These are phyloP conservation scores for Drosophila busckii DNA, from an alignment of 1,140 invertebrate species.

Conservation along the genomic window DNA sequence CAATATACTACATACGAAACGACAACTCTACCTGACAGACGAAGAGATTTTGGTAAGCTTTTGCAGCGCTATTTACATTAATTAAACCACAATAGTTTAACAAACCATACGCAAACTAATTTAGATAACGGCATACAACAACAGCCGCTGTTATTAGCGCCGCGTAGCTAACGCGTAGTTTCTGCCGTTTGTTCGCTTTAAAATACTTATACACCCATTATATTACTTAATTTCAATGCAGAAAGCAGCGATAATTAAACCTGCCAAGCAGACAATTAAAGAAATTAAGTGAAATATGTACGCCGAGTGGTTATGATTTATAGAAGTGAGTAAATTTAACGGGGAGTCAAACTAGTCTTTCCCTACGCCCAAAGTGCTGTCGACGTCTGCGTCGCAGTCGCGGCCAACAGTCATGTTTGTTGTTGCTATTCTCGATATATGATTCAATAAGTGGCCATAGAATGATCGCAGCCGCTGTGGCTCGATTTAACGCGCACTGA, in stretches of 20 bases:
- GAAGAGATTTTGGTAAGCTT: conserved; percentile 67
- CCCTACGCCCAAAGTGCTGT: conserved; percentile 53
- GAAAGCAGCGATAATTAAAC: background rate
- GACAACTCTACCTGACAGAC: conserved; percentile 33
- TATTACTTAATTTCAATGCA: conserved; percentile 44
- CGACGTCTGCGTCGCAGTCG: conserved; percentile 20
- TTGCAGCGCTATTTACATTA: conserved; percentile 13
- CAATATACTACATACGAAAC: background rate
- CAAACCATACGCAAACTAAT: background rate
- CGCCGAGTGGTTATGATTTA: background rate
- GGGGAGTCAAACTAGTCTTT: conserved; percentile 7
- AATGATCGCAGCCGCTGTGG: conserved; percentile 33
- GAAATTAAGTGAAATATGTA: conserved; percentile 1
- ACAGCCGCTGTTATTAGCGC: background rate
- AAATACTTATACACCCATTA: conserved; percentile 16
- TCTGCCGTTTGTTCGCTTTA: conserved; percentile 11
- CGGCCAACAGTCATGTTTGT: conserved; percentile 45
- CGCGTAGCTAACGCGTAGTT: conserved; percentile 47
- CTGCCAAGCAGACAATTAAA: background rate
- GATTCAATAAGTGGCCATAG: conserved; percentile 70
- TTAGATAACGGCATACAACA: background rate
- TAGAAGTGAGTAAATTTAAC: conserved; percentile 2
- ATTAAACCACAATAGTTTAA: background rate
- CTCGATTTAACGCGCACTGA: conserved; percentile 10
- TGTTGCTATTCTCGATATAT: conserved; percentile 79